A percentile compares a stretch with the other conserved stretches of the same genome.
These are phyloP conservation scores for Penelope pileata DNA, from an alignment of 2,113 vertebrate species.

Conservation along the genomic window DNA sequence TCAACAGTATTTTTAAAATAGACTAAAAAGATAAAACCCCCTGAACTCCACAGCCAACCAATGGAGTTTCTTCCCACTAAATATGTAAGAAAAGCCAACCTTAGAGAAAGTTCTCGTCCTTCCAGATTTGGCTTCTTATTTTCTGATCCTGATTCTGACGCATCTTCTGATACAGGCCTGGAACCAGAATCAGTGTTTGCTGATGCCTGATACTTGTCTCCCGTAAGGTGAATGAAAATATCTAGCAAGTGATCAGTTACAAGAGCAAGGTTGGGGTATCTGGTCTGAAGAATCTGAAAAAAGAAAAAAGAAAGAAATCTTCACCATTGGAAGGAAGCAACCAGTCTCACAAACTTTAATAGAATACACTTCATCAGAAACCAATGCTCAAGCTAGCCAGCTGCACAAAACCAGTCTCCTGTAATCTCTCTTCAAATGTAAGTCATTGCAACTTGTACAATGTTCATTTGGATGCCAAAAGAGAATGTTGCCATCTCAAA, in stretches of 20 bases:
- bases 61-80: neutral
- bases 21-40: neutral
- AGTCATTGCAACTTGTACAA: neutral
- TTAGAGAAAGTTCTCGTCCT: conserved; percentile 89
- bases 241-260: conserved; percentile 88
- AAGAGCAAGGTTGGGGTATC: conserved; percentile 79
- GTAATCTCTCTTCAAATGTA: neutral
- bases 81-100: conserved; percentile 69
- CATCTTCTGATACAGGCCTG: neutral
- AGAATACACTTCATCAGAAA: neutral
- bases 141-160: conserved; percentile 63
- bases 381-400: neutral
- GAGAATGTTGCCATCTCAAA: neutral
- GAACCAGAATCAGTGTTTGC: neutral
- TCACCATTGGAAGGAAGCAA: neutral
- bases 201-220: conserved; percentile 79
- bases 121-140: conserved; percentile 80
- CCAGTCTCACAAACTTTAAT: neutral
- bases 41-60: neutral
- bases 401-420: neutral
- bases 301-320: neutral
- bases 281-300: conserved; percentile 84
- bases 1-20: neutral
- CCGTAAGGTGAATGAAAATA: conserved; percentile 90
- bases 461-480: neutral